These are phyloP conservation scores for Alviniconcha marisindica DNA, from an alignment of 1,140 invertebrate species.

Conservation along the genomic window DNA sequence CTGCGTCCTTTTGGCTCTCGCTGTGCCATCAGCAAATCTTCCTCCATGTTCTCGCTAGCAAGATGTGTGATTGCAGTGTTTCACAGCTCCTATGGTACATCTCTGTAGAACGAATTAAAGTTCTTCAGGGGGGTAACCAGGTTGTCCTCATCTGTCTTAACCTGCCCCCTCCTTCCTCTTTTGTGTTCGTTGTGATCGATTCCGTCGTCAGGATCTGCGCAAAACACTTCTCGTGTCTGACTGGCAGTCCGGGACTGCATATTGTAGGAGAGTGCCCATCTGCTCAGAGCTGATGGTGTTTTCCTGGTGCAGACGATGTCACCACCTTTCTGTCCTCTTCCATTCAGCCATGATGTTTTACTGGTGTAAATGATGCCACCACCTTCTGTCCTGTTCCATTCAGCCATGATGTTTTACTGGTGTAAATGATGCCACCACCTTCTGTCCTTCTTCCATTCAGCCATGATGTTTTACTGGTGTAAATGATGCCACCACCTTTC, in stretches of 20 bases:
- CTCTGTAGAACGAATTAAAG: background rate
- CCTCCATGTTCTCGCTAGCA: background rate
- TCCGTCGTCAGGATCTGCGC: background rate
- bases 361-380: no score
- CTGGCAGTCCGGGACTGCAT: background rate
- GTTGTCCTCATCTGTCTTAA: background rate
- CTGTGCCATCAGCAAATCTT: background rate
- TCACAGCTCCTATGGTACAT: background rate
- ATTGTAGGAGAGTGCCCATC: conserved; percentile 33
- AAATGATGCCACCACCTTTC: no score
- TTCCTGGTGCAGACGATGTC: background rate
- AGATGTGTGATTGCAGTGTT: conserved; percentile 22
- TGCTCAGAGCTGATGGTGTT: conserved; percentile 12
- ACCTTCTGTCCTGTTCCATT: no score
- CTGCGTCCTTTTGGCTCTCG: background rate
- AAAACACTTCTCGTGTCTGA: background rate
- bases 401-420: no score
- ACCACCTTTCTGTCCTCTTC: conserved; percentile 21
- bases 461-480: no score
- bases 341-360: no score
- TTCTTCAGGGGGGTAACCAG: conserved; percentile 7
- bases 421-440: no score
- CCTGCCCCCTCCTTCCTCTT: background rate
- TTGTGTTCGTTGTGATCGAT: conserved; percentile 17
- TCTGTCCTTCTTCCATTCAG: no score